Base-by-base conservation (phyloP, 2,113 vertebrate genomes). In the Herpailurus yagouaroundi region DNA sequence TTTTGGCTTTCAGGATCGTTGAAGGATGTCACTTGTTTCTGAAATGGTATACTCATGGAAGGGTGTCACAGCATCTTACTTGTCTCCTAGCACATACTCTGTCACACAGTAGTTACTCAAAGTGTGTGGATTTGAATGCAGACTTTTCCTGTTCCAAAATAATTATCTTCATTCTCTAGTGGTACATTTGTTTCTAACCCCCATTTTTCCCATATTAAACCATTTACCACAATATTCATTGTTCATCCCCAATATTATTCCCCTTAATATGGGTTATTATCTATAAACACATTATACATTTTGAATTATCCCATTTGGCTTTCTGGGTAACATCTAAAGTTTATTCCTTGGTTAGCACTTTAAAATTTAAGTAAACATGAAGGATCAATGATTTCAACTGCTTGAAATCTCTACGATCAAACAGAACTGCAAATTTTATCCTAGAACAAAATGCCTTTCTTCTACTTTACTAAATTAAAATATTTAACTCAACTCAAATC, bases 391-490 rank as follows among this genome's bases (percentile, higher is more conserved):
- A 71, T 69, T 79, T 76, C 79, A 94, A 81, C 48, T 38, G 41
- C 81, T n/a, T 74, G 16, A 80, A 91, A 94, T 50, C 4, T 18
- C 33, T 86, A 74, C 14, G 11, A 92, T 83, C 4, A 88, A 74
- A 76, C 14, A 76, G 29, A 94, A 38, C 31, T 81, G 5, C 13
- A 60, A 82, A 96, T 77, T 71, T 91, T 82, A 94, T 38, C 25
- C 4, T 68, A 90, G 45, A 38, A n/a, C 33, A 87, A 83, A 66
- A 45, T 23, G 10, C 4, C 15, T 91, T n/a, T 93, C n/a, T 86
- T 79, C 55, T 69, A 68, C 16, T 63, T 55, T 21, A 82, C 12
- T 25, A 68, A 88, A 85, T 77, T 96, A 89, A 95, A 96, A 63
- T 76, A 92, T 48, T 71, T 16, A 94, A 27, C 79, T 73, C 63